A percentile compares a stretch with the other conserved stretches of the same genome.
Evolutionary conservation across 2,113 vertebrate species (phyloP).

Genomic region (Pleuronectes platessa): DNA sequence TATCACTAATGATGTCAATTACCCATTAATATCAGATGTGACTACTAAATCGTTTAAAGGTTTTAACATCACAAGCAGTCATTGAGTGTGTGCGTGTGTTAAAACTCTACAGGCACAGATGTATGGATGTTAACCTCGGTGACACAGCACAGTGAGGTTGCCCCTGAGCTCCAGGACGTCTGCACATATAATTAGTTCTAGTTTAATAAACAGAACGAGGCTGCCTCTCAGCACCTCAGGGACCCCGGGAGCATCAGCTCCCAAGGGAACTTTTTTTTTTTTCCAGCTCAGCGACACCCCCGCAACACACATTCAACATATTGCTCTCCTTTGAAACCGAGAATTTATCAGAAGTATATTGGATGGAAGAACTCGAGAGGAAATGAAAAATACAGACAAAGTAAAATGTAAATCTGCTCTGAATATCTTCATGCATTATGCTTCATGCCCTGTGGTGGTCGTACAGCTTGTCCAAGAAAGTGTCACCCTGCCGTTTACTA

Average conservation of each 20-base stretch:
- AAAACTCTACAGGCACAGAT: not conserved
- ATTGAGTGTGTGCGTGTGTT: not conserved
- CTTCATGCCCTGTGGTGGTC: not conserved
- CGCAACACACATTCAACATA: conserved; percentile 26
- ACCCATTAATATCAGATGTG: not conserved
- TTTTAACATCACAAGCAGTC: not conserved
- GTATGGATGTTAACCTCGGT: conserved; percentile 18
- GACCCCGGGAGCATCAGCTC: conserved; percentile 24
- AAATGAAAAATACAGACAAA: conserved; percentile 36
- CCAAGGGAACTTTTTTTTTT: conserved; percentile 22
- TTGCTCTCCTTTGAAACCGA: conserved; percentile 31
- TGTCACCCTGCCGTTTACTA: not conserved
- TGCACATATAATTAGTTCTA: conserved; percentile 34
- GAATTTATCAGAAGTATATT: conserved; percentile 48
- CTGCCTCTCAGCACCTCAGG: conserved; percentile 12
- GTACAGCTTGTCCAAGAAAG: conserved; percentile 1
- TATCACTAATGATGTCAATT: not conserved
- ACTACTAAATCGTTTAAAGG: not conserved
- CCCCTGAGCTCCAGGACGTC: conserved; percentile 12
- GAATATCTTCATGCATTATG: conserved; percentile 8
- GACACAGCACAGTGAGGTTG: not conserved
- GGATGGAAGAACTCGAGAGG: not conserved
- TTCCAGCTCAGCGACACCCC: conserved; percentile 7
- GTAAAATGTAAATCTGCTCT: conserved; percentile 30
- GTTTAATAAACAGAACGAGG: conserved; percentile 43